A percentile compares a stretch with the other conserved stretches of the same genome.
phyloP scores from a whole-genome alignment of 2,888 invertebrate species.

The Halictus quadricinctus region DNA sequence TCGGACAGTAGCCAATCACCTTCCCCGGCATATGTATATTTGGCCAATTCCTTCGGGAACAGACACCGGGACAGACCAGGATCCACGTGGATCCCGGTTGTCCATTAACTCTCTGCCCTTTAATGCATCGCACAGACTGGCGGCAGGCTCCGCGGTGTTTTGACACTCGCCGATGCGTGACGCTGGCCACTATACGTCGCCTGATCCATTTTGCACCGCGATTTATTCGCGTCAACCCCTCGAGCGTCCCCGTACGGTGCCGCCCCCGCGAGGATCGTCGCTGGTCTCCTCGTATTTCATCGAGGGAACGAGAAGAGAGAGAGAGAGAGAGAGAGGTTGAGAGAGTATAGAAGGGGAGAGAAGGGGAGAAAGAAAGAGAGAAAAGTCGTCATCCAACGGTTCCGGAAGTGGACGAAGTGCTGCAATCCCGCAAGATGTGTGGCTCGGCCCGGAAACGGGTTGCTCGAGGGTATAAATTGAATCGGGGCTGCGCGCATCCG shows the following conservation, averaged over 20 bases:
- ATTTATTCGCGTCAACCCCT: conserved; percentile 66
- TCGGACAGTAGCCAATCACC: conserved; percentile 18
- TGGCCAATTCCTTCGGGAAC: conserved; percentile 57
- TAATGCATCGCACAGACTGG: conserved; percentile 62
- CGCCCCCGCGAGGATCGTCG: conserved; percentile 50
- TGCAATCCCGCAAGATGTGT: conserved; percentile 74
- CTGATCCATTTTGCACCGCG: conserved; percentile 75
- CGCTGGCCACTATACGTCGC: conserved; percentile 69
- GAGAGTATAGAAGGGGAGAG: neutral
- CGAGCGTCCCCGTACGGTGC: conserved; percentile 15
- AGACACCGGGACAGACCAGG: neutral
- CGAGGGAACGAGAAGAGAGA: conserved; percentile 34
- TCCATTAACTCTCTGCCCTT: conserved; percentile 69
- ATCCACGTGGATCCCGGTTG: conserved; percentile 56
- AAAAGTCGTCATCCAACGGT: conserved; percentile 36
- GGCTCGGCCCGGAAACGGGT: conserved; percentile 72
- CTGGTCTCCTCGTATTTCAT: conserved; percentile 68
- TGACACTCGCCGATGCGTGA: conserved; percentile 75
- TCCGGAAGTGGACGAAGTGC: conserved; percentile 75
- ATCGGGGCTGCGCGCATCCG: conserved; percentile 76
- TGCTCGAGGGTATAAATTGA: conserved; percentile 78
- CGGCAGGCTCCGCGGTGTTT: conserved; percentile 66
- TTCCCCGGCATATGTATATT: conserved; percentile 26
- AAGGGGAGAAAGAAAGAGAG: conserved; percentile 9
- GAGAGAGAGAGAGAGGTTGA: conserved; percentile 15